Base-by-base conservation (phyloP, 2,797 vertebrate genomes). In the Emys orbicularis region DNA sequence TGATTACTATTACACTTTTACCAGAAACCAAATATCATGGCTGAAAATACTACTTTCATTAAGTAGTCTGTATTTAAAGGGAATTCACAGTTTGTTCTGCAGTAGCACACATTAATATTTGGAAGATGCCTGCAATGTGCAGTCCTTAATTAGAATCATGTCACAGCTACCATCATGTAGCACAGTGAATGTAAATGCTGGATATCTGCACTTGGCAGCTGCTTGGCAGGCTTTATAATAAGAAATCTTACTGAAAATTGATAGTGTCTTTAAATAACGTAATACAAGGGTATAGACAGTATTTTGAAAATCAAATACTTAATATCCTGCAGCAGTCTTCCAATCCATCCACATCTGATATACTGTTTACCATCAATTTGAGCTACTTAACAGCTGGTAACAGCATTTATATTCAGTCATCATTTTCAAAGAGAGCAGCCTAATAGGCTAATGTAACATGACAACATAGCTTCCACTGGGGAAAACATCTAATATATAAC, bases 91-190 rank as follows among this genome's bases (percentile, higher is more conserved):
- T 97, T 96, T 97, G 96, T 90, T 97, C 89, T 87, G 87, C 79
- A 89, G 93, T 91, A 86, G 80, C 47, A 79, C 53, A 59, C 92
- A 97, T 97, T 97, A 96, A 96, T 94, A 97, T 96, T 96, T 96
- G 94, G 94, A 95, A 94, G 94, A 94, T 90, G 95, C 96, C 95
- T 97, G 96, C 95, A 96, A 80, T 49, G 88, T 96, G 94, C 96
- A 97, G 92, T 93, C 90, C 96, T 96, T 98, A 97, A 97, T 93
- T 97, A 94, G 92, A 97, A 96, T 91, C 90, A 84, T 94, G 96
- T 94, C 96, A 97, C 92, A 92, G 92, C 92, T 93, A 96, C 95
- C 91, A 95, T 93, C 91, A 89, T 94, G 94, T 86, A 97, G 90
- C 94, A 94, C 88, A 90, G 93, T 82, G 81, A 96, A 96, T 95